These are phyloP conservation scores for Pseudanteris insignis DNA, from an alignment of 2,888 invertebrate species.

Conservation along the genomic window DNA sequence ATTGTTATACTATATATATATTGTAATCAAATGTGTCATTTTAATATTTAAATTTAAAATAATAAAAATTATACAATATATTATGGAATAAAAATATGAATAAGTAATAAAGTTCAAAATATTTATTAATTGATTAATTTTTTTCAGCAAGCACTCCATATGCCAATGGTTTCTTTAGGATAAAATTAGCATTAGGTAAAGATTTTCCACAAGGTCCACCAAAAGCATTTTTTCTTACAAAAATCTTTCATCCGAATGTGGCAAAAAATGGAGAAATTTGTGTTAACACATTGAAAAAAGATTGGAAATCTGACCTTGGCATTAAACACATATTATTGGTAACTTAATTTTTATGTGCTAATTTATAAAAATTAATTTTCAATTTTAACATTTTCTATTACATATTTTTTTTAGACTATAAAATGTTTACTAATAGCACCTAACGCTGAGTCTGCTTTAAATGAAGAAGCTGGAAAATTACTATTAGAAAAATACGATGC, in stretches of 20 bases:
- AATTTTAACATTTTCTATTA: constrained; percentile 10
- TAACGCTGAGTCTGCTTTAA: constrained; percentile 95
- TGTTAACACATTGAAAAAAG: constrained; percentile 94
- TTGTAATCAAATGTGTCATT: too few species aligned
- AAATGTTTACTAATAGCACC: constrained; percentile 96
- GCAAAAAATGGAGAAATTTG: constrained; percentile 94
- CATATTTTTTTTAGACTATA: constrained; percentile 76
- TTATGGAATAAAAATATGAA: too few species aligned
- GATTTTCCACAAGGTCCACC: constrained; percentile 93
- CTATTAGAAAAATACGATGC: constrained; percentile 92
- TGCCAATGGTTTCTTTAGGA: constrained; percentile 85
- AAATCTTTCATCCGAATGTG: constrained; percentile 98
- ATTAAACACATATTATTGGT: constrained; percentile 92
- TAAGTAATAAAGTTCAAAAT: too few species aligned
- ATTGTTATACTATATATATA: too few species aligned
- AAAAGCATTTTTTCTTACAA: constrained; percentile 91
- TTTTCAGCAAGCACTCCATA: constrained; percentile 88
- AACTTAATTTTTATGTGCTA: too few species aligned
- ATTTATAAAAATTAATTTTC: too few species aligned
- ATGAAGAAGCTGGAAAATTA: constrained; percentile 95
- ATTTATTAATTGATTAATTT: background rate
- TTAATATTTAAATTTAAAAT: too few species aligned
- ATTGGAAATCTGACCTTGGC: constrained; percentile 96
- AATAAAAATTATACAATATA: too few species aligned
- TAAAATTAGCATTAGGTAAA: constrained; percentile 89